Base-by-base conservation (phyloP, 2,888 invertebrate genomes). In the Amphipoea oculea region DNA sequence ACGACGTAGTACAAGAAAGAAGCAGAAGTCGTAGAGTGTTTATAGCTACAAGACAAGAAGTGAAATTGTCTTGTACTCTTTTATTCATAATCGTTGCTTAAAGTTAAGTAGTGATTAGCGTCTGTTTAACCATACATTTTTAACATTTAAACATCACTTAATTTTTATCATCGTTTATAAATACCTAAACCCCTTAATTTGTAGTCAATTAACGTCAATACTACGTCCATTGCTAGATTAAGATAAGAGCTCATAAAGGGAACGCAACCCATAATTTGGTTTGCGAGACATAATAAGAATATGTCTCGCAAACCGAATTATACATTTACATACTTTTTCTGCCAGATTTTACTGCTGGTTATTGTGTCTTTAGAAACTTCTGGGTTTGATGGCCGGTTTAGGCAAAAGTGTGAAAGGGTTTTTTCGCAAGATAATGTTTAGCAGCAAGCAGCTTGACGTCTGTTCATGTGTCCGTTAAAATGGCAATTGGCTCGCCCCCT, bases 1-100 rank as follows among this genome's bases (percentile, higher is more conserved):
- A 54, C 42, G 45, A 1, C 45, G 57, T 36, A 29, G 1, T 6
- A 20, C 63, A 54, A 42, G 54, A 6, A 20, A 66, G 14, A 12
- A 3, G 17, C 70, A 85, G 88, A 85, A 67, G 48, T 20, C 7
- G 12, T n/a, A 62, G 23, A 4, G 14, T 40, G 7, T 23, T 23
- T 36, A 20, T 11, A 0, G 7, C 36, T 36, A 63, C 17, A 63
- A 9, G 62, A 63, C 29, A 29, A 3, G 62, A 62, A 29, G 2
- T 62, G 29, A 62, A 62, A 29, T 12, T 48, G 0, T 48, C 12
- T 12, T 48, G 12, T 48, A 12, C 45, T 12, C 45, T 12, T 48
- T 48, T 48, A 48, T 48, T 45, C 45, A 45, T 45, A 45, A 48
- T 12, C 48, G 48, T 48, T 48, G 12, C 12, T 48, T 4, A 48